phyloP scores from a whole-genome alignment of 2,888 invertebrate species.

The Rhagonycha fulva region DNA sequence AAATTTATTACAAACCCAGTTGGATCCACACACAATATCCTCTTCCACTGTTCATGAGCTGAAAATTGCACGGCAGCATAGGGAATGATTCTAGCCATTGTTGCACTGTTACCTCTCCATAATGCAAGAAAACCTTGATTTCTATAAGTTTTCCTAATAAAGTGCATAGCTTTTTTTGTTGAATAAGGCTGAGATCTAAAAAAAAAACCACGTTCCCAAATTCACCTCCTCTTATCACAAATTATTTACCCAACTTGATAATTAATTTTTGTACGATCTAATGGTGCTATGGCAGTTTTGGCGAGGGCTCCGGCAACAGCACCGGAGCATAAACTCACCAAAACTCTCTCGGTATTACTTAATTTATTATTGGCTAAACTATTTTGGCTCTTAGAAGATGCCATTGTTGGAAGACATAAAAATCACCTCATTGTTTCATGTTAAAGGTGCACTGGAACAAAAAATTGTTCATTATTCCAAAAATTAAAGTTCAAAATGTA shows the following conservation, averaged over 20 bases:
- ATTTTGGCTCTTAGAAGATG: constrained; percentile 30
- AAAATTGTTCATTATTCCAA: background rate
- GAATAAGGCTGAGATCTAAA: constrained; percentile 71
- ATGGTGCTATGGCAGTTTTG: constrained; percentile 94
- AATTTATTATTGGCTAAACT: constrained; percentile 38
- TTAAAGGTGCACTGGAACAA: constrained; percentile 13
- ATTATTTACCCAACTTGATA: constrained; percentile 81
- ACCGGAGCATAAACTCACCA: constrained; percentile 87
- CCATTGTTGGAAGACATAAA: constrained; percentile 33
- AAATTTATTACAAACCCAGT: constrained; percentile 54
- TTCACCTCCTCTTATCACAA: background rate
- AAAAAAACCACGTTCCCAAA: constrained; percentile 22
- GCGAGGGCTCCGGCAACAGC: constrained; percentile 94
- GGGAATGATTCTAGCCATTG: constrained; percentile 95
- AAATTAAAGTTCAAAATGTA: background rate
- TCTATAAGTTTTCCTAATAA: constrained; percentile 69
- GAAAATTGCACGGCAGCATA: constrained; percentile 98
- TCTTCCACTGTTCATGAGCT: constrained; percentile 96
- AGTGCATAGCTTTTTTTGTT: constrained; percentile 70
- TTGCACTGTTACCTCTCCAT: constrained; percentile 98
- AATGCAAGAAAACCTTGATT: constrained; percentile 82
- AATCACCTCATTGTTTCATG: constrained; percentile 36
- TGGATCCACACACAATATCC: constrained; percentile 72
- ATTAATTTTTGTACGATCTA: constrained; percentile 97
- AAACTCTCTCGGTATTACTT: constrained; percentile 64